Evolutionary conservation across 1,140 invertebrate genomes (phyloP).

Genomic region (Bombus sylvicola): DNA sequence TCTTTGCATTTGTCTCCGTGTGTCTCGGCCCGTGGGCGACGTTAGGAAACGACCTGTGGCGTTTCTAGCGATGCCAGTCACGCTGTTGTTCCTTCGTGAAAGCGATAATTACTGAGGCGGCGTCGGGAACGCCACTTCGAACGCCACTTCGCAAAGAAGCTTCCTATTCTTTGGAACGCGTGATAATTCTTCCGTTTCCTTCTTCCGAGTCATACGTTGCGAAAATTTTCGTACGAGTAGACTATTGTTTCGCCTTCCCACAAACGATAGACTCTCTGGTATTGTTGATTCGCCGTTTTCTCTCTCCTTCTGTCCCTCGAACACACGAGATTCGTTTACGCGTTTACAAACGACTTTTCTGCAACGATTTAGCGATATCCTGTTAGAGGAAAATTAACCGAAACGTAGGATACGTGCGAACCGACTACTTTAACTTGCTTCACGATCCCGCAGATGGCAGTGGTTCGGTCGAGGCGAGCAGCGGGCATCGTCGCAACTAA

Average conservation of each 20-base stretch:
- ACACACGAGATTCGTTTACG: not conserved
- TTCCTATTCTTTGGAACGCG: too few relatives aligned
- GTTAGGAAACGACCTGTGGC: slow-evolving; percentile 52
- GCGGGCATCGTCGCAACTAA: slow-evolving; percentile 3
- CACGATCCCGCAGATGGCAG: slow-evolving; percentile 18
- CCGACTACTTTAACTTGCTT: not conserved
- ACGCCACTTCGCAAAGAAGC: not conserved
- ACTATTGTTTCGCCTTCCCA: too few relatives aligned
- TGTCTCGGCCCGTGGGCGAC: not conserved
- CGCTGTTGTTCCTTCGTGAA: slow-evolving; percentile 5
- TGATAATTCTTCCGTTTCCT: not conserved
- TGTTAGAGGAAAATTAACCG: not conserved
- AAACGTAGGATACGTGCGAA: too few relatives aligned
- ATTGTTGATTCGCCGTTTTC: not conserved
- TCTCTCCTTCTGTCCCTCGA: not conserved
- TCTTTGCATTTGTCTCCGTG: not conserved
- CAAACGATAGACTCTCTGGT: not conserved
- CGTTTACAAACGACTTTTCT: too few relatives aligned
- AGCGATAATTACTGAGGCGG: not conserved
- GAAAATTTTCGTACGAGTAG: not conserved
- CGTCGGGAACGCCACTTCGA: not conserved
- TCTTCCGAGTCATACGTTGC: too few relatives aligned
- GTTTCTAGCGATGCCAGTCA: slow-evolving; percentile 47
- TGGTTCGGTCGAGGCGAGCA: not conserved
- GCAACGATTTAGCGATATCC: not conserved